Base-by-base conservation (phyloP, 2,113 vertebrate species). In the Centropristis striata region DNA sequence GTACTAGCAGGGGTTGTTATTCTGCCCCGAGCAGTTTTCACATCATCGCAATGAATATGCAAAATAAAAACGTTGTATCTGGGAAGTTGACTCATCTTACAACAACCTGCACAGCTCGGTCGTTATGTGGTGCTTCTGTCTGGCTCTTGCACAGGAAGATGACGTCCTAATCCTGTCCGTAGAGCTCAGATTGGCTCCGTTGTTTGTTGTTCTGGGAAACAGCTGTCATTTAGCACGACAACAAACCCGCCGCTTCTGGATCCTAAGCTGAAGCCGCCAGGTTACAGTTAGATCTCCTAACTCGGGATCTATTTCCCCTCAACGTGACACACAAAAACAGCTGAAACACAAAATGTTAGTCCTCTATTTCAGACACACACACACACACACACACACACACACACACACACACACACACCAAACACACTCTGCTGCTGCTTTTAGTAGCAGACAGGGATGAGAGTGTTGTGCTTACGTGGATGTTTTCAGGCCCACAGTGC, bases 401-500 rank as follows among this genome's bases (percentile, higher is more conserved):
- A 14, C 32, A 32, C 32, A 32, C 32, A 32, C 32, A 32, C 32
- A 32, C 32, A 60, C 44, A 51, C 16, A 54, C 21, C n/a, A n/a
- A n/a, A 27, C 50, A 46, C 42, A 25, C 47, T 3, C 28, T 23
- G 16, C 60, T 55, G 59, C 53, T 69, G 81, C 77, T 80, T 80
- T 84, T 65, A 78, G 81, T 18, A 20, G 39, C 72, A 63, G 16
- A 65, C 64, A 32, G 83, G 74, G 42, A 70, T 23, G 70, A 5
- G 74, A 50, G 80, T 53, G 71, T 68, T 88, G 66, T 82, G 75
- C 67, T 84, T 72, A 53, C 67, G 77, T 47, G 21, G 71, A 53
- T 86, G 70, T 86, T 87, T 86, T 75, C 46, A 46, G 61, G 69
- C 69, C 42, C 70, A 73, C 61, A 46, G 50, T 53, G 25, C 50